Base-by-base conservation (phyloP, 2,797 vertebrate species). In the Poeciliopsis infans region DNA sequence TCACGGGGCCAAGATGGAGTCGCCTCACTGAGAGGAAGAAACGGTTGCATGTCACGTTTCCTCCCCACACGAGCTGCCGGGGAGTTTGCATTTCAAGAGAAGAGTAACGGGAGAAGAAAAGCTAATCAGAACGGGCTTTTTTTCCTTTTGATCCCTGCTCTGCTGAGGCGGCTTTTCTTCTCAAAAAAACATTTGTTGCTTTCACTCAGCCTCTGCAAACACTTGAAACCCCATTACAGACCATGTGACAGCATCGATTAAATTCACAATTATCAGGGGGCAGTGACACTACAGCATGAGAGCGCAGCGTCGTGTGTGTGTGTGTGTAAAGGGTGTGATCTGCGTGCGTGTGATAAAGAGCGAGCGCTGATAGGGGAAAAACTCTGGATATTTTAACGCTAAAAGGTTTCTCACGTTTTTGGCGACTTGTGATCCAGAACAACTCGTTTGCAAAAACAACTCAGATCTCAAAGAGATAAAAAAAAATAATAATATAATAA, bases 241-340 rank as follows among this genome's bases (percentile, higher is more conserved):
- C 88, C 91, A 89, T 94, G 93, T 94, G 94, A 93, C 94, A 93
- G 91, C 90, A 93, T 93, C 93, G 93, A 93, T 95, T 95, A 92
- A 93, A 94, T 93, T 94, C 92, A 91, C 93, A 93, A 94, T 95
- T 94, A 94, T 92, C 87, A 92, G 15, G 82, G 85, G 89, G 81
- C 84, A 82, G 85, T 88, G 77, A 93, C 79, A 85, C 78, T 87
- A 77, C 79, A 78, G 83, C 75, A 72, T 87, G 89, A 85, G 86
- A 89, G 87, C 87, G 75, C 69, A 10, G 74, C 79, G 73, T 79
- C 64, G 10, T 80, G 68, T 86, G 46, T 43, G 55, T 43, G 39
- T 23, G 51, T 68, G 36, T 64, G 31, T 64, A 11, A 13, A 13
- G n/a, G 10, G 8, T 23, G 20, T 28, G 46, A 57, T 57, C n/a